These are phyloP conservation scores for Acrocera orbiculus DNA, from an alignment of 2,888 invertebrate species.

Conservation along the genomic window DNA sequence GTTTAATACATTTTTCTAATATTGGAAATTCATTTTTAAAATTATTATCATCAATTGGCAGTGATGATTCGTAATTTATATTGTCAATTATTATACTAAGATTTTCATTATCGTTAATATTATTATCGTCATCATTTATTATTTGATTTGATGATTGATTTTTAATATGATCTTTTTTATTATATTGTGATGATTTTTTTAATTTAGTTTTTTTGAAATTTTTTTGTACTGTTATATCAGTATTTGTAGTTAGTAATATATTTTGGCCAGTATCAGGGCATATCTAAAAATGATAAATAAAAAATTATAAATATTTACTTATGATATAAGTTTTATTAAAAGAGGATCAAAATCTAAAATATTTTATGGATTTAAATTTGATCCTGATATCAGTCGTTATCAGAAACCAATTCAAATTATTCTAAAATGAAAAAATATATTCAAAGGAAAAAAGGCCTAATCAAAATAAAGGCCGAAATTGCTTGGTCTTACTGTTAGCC, in stretches of 20 bases:
- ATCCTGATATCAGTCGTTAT: too few relatives aligned
- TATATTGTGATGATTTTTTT: slow-evolving; percentile 22
- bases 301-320: background rate
- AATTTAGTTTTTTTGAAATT: slow-evolving; percentile 22
- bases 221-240: slow-evolving; percentile 25
- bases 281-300: slow-evolving; percentile 17
- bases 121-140: background rate
- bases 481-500: too few relatives aligned
- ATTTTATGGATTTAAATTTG: too few relatives aligned
- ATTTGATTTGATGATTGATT: background rate
- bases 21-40: slow-evolving; percentile 21
- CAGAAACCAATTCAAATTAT: too few relatives aligned
- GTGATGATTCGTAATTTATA: too few relatives aligned
- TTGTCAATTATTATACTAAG: too few relatives aligned
- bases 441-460: too few relatives aligned
- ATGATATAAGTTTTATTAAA: too few relatives aligned
- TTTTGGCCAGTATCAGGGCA: slow-evolving; percentile 26
- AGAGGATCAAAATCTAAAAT: too few relatives aligned
- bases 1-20: slow-evolving; percentile 39
- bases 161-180: background rate
- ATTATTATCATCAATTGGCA: background rate
- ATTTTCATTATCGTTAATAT: too few relatives aligned
- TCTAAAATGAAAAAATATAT: too few relatives aligned
- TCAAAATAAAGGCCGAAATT: too few relatives aligned
- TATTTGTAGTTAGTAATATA: slow-evolving; percentile 23